Conservation (phyloP, 2,888 invertebrate species). For the Epirrhoe alternata region DNA sequence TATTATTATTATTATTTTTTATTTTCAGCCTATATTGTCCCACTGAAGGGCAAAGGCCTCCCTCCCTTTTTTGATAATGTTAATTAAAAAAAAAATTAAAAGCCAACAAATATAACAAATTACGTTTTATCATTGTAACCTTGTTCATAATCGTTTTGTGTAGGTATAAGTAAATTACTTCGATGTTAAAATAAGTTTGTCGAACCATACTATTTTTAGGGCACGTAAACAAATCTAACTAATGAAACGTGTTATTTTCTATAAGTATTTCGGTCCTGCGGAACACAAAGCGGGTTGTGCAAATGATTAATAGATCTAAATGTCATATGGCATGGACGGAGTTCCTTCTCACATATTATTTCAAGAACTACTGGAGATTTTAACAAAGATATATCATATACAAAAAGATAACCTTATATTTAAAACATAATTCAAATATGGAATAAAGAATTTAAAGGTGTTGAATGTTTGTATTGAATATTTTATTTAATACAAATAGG, state of each 20-base stretch:
- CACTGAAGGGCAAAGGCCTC: too few species aligned
- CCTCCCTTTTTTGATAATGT: too few species aligned
- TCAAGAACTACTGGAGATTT: constrained; percentile 46
- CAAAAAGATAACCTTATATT: background rate
- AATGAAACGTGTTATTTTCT: constrained; percentile 49
- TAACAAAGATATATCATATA: constrained; percentile 9
- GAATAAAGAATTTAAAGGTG: background rate
- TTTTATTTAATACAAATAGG: too few species aligned
- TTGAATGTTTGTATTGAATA: too few species aligned
- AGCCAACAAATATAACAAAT: too few species aligned
- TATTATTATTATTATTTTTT: too few species aligned
- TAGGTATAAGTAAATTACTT: constrained; percentile 14
- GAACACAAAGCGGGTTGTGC: constrained; percentile 60
- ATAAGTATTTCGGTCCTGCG: constrained; percentile 61
- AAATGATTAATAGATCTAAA: constrained; percentile 72
- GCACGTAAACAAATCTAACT: constrained; percentile 53
- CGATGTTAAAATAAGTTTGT: constrained; percentile 21
- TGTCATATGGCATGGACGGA: constrained; percentile 70
- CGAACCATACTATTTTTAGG: constrained; percentile 50
- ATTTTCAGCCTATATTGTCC: too few species aligned
- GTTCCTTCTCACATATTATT: constrained; percentile 56
- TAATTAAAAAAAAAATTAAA: too few species aligned
- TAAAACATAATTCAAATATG: background rate
- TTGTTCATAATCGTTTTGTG: background rate
- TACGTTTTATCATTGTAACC: background rate